phyloP scores from a whole-genome alignment of 2,113 vertebrate genomes.

The Eurystomus gularis region DNA sequence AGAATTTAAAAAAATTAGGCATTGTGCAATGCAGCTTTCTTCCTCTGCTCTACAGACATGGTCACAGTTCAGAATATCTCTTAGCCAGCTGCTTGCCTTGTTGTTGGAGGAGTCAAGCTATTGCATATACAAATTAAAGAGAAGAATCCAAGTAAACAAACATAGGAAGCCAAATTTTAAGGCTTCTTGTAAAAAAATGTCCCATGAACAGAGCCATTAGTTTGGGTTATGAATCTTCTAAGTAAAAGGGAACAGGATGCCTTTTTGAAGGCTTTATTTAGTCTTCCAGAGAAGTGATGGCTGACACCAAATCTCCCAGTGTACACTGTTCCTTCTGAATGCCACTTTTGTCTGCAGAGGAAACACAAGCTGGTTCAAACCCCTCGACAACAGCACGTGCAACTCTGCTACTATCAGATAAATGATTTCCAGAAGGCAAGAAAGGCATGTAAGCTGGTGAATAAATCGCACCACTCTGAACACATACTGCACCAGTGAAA shows the following conservation, averaged over 20 bases:
- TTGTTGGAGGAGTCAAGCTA: not conserved
- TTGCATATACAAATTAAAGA: not conserved
- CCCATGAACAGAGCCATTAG: not conserved
- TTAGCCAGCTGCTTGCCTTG: rapidly evolving
- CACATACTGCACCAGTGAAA: not conserved
- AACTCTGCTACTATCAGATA: not conserved
- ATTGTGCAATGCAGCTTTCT: not conserved
- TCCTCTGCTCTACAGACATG: not conserved
- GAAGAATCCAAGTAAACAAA: not conserved
- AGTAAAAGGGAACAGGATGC: not conserved
- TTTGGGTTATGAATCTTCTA: not conserved
- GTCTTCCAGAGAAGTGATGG: not conserved
- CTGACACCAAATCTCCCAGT: not conserved
- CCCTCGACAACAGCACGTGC: not conserved
- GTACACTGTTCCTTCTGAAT: not conserved
- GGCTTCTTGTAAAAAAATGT: not conserved
- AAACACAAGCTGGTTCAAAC: not conserved
- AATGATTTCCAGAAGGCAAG: not conserved
- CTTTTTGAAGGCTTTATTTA: not conserved
- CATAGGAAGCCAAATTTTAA: not conserved
- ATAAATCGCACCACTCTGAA: not conserved
- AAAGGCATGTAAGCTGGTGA: not conserved
- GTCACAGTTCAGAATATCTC: not conserved
- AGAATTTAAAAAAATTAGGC: not conserved
- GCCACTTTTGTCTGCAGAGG: not conserved